Conservation (phyloP, 2,888 invertebrate species). For the Glomeris marginata region DNA sequence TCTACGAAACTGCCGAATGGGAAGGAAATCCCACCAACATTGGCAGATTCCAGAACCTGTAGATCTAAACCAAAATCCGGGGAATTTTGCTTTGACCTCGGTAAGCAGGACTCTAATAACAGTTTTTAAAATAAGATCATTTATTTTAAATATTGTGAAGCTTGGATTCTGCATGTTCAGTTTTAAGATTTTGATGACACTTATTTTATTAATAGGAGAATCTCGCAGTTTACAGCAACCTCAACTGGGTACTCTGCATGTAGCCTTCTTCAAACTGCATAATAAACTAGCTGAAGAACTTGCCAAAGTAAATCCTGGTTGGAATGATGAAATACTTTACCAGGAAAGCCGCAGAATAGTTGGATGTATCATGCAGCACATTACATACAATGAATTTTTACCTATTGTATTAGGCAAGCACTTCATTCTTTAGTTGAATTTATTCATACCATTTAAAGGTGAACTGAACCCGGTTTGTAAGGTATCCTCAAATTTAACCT, state of each 20-base stretch:
- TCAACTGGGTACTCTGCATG: conserved; percentile 14
- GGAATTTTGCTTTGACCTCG: conserved; percentile 5
- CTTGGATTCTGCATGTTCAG: too few species aligned
- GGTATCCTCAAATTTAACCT: too few species aligned
- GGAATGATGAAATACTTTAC: conserved; percentile 19
- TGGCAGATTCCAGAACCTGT: too few species aligned
- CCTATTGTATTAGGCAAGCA: conserved; percentile 17
- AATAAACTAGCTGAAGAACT: conserved; percentile 17
- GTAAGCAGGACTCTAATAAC: conserved; percentile 1
- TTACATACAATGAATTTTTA: conserved; percentile 19
- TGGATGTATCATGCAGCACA: conserved; percentile 18
- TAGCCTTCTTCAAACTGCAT: conserved; percentile 17
- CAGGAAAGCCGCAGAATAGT: conserved; percentile 19
- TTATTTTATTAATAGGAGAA: conserved; percentile 8
- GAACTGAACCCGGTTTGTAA: too few species aligned
- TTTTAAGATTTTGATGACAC: neutral
- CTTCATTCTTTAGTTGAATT: too few species aligned
- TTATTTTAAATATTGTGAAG: too few species aligned
- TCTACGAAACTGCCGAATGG: too few species aligned
- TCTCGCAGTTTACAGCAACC: conserved; percentile 14
- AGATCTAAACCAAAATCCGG: neutral
- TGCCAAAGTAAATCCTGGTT: conserved; percentile 16
- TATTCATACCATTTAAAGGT: too few species aligned
- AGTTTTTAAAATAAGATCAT: neutral
- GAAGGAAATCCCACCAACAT: too few species aligned